These are phyloP conservation scores for Phalloptychus januarius DNA, from an alignment of 2,797 vertebrate genomes.

Conservation along the genomic window DNA sequence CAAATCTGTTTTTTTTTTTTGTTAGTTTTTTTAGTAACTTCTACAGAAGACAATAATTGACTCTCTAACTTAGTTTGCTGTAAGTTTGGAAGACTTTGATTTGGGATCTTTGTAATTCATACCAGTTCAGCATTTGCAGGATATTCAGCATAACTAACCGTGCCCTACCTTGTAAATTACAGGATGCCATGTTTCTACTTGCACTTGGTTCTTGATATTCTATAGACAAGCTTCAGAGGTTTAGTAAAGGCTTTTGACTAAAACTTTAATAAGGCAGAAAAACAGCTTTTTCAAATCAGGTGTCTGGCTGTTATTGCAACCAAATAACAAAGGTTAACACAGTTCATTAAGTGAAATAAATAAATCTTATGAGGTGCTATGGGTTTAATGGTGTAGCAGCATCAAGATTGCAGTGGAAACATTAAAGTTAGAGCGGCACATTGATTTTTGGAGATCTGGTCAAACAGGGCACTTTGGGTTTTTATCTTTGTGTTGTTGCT, in stretches of 20 bases:
- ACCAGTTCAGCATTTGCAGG: not conserved
- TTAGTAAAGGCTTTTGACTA: not conserved
- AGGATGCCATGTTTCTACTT: not conserved
- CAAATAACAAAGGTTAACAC: not conserved
- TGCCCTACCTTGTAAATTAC: not conserved
- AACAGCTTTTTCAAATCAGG: not conserved
- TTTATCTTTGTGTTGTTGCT: not conserved
- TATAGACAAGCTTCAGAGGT: not conserved
- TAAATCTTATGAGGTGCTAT: not conserved
- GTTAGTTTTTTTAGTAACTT: not conserved
- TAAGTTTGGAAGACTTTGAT: not conserved
- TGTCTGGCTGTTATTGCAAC: not conserved
- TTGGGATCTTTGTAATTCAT: not conserved
- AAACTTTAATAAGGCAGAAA: not conserved
- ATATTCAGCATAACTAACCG: not conserved
- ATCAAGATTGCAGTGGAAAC: constrained; percentile 45
- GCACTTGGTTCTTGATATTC: not conserved
- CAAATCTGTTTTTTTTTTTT: not conserved
- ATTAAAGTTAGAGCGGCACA: constrained; percentile 6
- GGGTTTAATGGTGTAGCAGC: constrained; percentile 11
- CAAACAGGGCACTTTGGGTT: constrained; percentile 22
- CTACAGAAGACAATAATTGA: not conserved
- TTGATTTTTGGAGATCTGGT: constrained; percentile 1
- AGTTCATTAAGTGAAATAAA: constrained; percentile 18
- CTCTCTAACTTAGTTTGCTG: not conserved